Conservation (phyloP, 2,113 vertebrate genomes). For the Strix uralensis region DNA sequence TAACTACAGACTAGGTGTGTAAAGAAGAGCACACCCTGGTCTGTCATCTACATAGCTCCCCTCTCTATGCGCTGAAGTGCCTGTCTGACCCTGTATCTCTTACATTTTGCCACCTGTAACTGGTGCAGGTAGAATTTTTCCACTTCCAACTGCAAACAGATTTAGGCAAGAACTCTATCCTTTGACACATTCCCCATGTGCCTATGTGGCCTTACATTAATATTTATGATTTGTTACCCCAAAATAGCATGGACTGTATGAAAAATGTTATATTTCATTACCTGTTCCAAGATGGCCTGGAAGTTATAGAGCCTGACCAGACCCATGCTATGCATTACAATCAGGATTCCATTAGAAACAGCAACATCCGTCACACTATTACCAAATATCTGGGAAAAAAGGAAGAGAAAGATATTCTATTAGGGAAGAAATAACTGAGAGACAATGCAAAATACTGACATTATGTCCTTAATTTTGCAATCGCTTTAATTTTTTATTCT, state of each 20-base stretch:
- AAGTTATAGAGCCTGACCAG: conserved; percentile 92
- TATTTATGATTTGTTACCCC: background rate
- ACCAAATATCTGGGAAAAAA: conserved; percentile 86
- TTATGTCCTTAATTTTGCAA: background rate
- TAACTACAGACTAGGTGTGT: background rate
- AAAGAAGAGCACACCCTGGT: background rate
- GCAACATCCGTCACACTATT: conserved; percentile 85
- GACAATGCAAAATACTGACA: background rate
- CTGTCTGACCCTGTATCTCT: background rate
- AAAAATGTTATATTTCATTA: conserved; percentile 57
- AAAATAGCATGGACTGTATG: background rate
- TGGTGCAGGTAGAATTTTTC: background rate
- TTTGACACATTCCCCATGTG: background rate
- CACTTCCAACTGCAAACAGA: background rate
- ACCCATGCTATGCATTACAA: conserved; percentile 88
- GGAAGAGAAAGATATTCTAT: conserved; percentile 12
- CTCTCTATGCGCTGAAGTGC: background rate
- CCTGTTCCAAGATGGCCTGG: conserved; percentile 86
- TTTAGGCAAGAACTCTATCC: background rate
- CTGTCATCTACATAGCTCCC: background rate
- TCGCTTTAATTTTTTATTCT: background rate
- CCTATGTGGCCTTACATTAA: background rate
- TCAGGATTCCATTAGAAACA: conserved; percentile 88
- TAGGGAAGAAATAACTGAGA: conserved; percentile 34
- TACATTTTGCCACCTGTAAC: background rate